These are phyloP conservation scores for Pollicipes pollicipes DNA, from an alignment of 1,140 invertebrate species.

Conservation along the genomic window DNA sequence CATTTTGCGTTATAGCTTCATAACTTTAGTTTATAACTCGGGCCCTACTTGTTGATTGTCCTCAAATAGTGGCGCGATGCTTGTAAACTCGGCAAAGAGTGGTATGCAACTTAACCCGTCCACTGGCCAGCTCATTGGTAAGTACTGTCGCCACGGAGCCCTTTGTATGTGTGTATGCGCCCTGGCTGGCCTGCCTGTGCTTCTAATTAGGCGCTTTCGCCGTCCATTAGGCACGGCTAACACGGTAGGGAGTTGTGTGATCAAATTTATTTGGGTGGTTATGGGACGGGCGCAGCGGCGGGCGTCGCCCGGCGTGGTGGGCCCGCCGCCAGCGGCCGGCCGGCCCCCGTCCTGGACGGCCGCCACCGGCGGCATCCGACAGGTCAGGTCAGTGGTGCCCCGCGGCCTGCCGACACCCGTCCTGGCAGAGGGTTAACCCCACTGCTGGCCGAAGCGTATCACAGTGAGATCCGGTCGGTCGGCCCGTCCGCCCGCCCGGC, in stretches of 20 bases:
- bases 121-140: not conserved
- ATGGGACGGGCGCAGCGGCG: not conserved
- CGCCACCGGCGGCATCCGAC: too few species aligned
- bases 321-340: too few species aligned
- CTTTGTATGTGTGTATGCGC: too few species aligned
- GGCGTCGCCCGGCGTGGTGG: not conserved
- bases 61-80: not conserved
- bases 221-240: not conserved
- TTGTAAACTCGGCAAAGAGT: conserved; percentile 1
- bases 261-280: not conserved
- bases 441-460: too few species aligned
- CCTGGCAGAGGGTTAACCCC: too few species aligned
- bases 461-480: too few species aligned
- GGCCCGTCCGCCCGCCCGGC: too few species aligned
- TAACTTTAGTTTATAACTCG: not conserved
- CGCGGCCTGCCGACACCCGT: too few species aligned
- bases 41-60: conserved; percentile 1
- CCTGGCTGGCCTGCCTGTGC: too few species aligned
- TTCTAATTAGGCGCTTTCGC: not conserved
- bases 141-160: not conserved
- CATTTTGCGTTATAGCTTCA: conserved; percentile 2
- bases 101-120: not conserved
- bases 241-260: not conserved
- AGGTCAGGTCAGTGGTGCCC: too few species aligned
- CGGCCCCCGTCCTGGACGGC: too few species aligned